A percentile compares a stretch with the other conserved stretches of the same genome.
phyloP scores from a whole-genome alignment of 2,113 vertebrate species.

The Sapajus apella region DNA sequence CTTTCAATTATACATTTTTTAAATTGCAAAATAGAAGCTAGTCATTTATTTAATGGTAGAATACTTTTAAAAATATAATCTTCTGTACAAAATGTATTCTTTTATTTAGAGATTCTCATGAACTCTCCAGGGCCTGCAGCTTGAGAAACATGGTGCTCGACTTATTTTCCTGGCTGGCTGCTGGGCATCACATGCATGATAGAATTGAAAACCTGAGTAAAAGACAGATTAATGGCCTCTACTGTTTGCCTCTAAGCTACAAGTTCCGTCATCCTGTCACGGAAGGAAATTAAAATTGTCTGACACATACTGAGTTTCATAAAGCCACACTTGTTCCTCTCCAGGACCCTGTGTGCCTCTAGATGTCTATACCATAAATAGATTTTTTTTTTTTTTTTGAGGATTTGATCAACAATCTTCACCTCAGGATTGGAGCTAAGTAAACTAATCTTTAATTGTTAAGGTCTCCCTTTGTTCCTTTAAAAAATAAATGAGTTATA shows the following conservation, averaged over 20 bases:
- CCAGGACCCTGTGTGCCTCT: background rate
- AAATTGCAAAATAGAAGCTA: background rate
- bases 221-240: slow-evolving; percentile 63
- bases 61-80: background rate
- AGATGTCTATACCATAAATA: background rate
- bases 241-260: slow-evolving; percentile 38
- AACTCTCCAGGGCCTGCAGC: background rate
- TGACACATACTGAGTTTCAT: slow-evolving; percentile 45
- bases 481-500: slow-evolving; percentile 3
- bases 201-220: slow-evolving; percentile 52
- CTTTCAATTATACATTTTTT: background rate
- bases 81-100: background rate
- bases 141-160: slow-evolving; percentile 12
- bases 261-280: slow-evolving; percentile 16
- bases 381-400: background rate
- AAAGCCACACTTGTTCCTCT: slow-evolving; percentile 8
- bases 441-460: slow-evolving; percentile 29
- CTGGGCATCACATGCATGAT: background rate
- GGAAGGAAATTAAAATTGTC: slow-evolving; percentile 67
- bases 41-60: background rate
- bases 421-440: slow-evolving; percentile 13
- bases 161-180: slow-evolving; percentile 17
- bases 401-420: background rate
- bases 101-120: background rate
- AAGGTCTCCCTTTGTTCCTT: background rate